Conservation (phyloP, 1,140 invertebrate species). For the Nephila pilipes region DNA sequence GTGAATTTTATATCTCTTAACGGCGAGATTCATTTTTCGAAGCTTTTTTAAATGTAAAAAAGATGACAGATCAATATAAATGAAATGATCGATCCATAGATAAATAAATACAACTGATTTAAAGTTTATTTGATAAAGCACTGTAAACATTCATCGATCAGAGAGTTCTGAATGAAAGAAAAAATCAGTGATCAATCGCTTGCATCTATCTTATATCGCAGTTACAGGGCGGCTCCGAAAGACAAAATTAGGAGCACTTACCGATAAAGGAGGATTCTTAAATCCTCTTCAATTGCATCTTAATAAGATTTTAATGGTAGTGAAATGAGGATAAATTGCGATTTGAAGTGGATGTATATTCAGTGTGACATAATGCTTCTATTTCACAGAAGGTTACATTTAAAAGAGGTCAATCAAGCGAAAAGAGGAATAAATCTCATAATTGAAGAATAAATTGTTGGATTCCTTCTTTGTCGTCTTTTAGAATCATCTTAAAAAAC, state of each 20-base stretch:
- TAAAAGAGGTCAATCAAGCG: not conserved
- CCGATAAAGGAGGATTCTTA: not conserved
- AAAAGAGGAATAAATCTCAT: not conserved
- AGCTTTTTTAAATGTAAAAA: too few relatives aligned
- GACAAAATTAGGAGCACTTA: not conserved
- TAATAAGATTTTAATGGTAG: conserved; percentile 27
- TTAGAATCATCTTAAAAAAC: not conserved
- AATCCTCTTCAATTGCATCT: not conserved
- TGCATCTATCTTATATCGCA: not conserved
- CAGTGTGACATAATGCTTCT: not conserved
- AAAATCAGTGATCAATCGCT: not conserved
- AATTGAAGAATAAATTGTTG: conserved; percentile 19
- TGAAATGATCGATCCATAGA: too few relatives aligned
- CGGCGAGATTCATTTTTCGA: too few relatives aligned
- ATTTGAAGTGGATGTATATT: not conserved
- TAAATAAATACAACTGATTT: too few relatives aligned
- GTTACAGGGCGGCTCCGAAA: not conserved
- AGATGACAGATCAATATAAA: too few relatives aligned
- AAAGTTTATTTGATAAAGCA: too few relatives aligned
- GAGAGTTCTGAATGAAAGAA: not conserved
- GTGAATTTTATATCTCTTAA: too few relatives aligned
- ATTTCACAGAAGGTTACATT: not conserved
- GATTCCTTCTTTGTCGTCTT: not conserved
- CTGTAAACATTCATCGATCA: not conserved
- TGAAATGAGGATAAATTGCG: not conserved